Evolutionary conservation across 2,113 vertebrate genomes (phyloP), one percentile per base, ranked within the genome.

Genomic region (Corapipo altera): DNA sequence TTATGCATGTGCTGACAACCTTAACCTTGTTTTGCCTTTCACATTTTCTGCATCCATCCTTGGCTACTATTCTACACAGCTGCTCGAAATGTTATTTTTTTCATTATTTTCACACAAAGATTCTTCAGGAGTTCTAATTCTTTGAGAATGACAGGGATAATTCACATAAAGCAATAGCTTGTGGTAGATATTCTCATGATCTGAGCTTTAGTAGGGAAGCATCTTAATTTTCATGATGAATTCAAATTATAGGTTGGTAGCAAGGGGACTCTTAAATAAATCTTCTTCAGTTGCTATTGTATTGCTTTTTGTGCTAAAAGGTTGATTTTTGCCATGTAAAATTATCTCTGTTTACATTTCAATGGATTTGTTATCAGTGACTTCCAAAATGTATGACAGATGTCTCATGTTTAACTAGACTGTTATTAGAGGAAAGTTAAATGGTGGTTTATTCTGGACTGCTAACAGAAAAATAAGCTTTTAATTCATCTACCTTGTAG

Each of bases 1-100:
- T 73, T 76, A 70, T 94, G 94, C 95, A 95, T 97, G 89, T 96
- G 95, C 96, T 96, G 94, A 94, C 95, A 96, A 95, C 95, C 94
- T 97, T 95, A 95, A 89, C 77, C 48, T 97, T 96, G 30, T 73
- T 95, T 94, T 95, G 87, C 89, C 77, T 95, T 95, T 84, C 77
- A 86, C 62, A 3, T 87, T 91, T 95, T 93, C 77, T 95, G 77
- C 62, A 85, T 96, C 91, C 94, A 96, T 94, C 87, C 89, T 89
- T 94, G 81, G 71, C 84, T 96, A 79, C n/a, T 88, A 41, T 61
- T 92, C 5, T 89, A 88, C 58, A 44, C 43, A 62, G 51, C 72
- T 94, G 91, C 94, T 96, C 87, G 71, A 84, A 89, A 85, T n/a
- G 5, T 78, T 54, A 48, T 7, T 43, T 49, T 54, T 46, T 61